Evolutionary conservation across 2,888 invertebrate species (phyloP), one percentile per base, ranked within the genome.

Genomic region (Hirtodrosophila confusa): DNA sequence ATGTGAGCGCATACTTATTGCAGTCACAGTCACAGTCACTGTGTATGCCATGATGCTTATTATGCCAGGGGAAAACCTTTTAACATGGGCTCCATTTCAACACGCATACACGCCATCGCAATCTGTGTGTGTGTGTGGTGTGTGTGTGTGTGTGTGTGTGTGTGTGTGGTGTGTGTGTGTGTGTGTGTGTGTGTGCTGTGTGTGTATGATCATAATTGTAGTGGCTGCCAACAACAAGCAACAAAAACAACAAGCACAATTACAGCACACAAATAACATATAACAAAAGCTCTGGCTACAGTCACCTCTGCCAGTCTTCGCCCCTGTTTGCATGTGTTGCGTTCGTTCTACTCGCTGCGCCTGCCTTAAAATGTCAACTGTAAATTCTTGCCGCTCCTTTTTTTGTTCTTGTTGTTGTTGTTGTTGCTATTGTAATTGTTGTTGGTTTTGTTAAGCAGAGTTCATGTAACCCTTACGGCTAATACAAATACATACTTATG

Each of bases 131-230:
- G 17, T 57, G 50, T 51, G 62, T 54, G 50, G 12, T 57, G 49
- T 48, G 60, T 74, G 58, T 77, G 68, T 82, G 68, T 72, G 74
- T n/a, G n/a, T n/a, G n/a, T 63, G 53, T 62, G 49, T 51, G 53
- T 29, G 17, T 57, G 50, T 51, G 62, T 54, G 50, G 12, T n/a
- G n/a, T n/a, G n/a, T n/a, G n/a, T n/a, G n/a, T n/a, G n/a, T 63
- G 53, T 62, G 49, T 51, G 53, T 29, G 17, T 57, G 50, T 51
- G 62, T 54, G 50, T n/a, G 12, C 39, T 57, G 49, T 48, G 60
- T 74, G 58, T 77, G 68, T 82, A 66, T 72, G 74, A 72, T 78
- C 75, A 86, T 84, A 84, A 86, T 84, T 84, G 84, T 86, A 68
- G 55, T 67, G 64, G 61, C 69, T 64, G 75, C 70, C 54, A 61